phyloP scores from a whole-genome alignment of 2,888 invertebrate genomes.

The Cyaniris semiargus region DNA sequence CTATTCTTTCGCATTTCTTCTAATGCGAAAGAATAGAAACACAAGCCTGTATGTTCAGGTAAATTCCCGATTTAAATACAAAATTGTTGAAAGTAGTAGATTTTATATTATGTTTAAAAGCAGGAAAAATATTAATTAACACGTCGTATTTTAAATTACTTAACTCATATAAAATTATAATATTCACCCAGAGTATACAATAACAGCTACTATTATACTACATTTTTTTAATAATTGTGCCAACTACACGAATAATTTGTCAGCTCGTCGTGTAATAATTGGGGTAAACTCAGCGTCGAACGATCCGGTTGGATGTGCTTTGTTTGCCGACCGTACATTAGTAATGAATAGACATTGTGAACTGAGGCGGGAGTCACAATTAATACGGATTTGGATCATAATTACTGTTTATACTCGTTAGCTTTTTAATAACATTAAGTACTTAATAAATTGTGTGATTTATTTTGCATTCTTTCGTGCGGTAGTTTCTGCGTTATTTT shows the following conservation, averaged over 20 bases:
- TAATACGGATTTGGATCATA: constrained; percentile 39
- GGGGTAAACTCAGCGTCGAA: neutral
- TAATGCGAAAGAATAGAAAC: too few species aligned
- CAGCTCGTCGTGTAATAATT: neutral
- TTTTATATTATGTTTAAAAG: too few species aligned
- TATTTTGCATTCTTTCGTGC: neutral
- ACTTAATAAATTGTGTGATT: neutral
- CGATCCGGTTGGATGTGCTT: neutral
- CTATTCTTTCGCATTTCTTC: too few species aligned
- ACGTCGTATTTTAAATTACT: too few species aligned
- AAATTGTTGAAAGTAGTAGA: too few species aligned
- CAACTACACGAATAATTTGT: neutral
- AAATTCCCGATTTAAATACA: too few species aligned
- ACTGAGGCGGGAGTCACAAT: constrained; percentile 39
- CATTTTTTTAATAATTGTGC: neutral
- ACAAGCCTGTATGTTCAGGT: too few species aligned
- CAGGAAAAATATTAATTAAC: too few species aligned
- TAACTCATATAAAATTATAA: neutral
- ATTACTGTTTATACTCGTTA: constrained; percentile 40
- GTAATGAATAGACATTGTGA: constrained; percentile 40
- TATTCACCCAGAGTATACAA: neutral
- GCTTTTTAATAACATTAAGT: constrained; percentile 32
- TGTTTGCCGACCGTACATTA: constrained; percentile 35
- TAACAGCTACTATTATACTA: neutral
- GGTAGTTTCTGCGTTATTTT: neutral